Evolutionary conservation across 2,888 invertebrate genomes (phyloP).

Genomic region (Chelonus formosanus): DNA sequence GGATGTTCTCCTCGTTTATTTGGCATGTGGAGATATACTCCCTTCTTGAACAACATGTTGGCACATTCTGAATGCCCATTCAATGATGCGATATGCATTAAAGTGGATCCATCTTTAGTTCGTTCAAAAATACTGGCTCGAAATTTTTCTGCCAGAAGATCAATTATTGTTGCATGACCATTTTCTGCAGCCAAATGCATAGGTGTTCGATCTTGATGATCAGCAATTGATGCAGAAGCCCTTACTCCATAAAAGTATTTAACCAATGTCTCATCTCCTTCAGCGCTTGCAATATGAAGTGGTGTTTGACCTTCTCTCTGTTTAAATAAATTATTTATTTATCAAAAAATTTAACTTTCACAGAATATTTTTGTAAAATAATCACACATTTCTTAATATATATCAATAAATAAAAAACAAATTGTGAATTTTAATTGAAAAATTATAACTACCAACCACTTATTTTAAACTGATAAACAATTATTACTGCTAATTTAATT

Average conservation of each 20-base stretch:
- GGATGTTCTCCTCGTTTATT: conserved; percentile 98
- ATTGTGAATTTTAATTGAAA: too few species aligned
- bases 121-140: conserved; percentile 96
- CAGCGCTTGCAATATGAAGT: conserved; percentile 93
- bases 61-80: conserved; percentile 99
- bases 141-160: conserved; percentile 96
- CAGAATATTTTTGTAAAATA: too few species aligned
- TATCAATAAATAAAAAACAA: too few species aligned
- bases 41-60: conserved; percentile 97
- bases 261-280: conserved; percentile 93
- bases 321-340: too few species aligned
- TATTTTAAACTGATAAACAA: too few species aligned
- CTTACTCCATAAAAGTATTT: conserved; percentile 95
- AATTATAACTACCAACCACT: too few species aligned
- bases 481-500: too few species aligned
- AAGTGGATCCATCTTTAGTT: conserved; percentile 96
- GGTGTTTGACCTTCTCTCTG: conserved; percentile 92
- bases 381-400: too few species aligned
- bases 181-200: conserved; percentile 98
- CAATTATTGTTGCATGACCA: conserved; percentile 95
- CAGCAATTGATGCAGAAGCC: conserved; percentile 93
- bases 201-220: conserved; percentile 96
- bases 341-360: too few species aligned
- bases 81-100: conserved; percentile 98
- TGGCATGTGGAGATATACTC: conserved; percentile 99